phyloP scores from a whole-genome alignment of 2,797 vertebrate species.

The Steatocranus sp. region DNA sequence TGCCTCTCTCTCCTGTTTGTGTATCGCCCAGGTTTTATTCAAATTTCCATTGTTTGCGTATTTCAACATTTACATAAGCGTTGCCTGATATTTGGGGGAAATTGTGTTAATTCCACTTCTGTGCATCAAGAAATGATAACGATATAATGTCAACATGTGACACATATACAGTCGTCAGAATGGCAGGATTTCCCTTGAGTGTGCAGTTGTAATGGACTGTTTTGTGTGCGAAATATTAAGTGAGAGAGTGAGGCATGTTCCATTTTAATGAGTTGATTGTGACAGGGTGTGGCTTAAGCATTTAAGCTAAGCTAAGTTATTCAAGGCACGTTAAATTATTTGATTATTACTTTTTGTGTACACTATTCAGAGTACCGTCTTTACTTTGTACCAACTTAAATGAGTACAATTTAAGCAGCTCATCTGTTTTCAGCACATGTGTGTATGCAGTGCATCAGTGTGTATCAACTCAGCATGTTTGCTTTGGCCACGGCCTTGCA shows the following conservation, averaged over 20 bases:
- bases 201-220: neutral
- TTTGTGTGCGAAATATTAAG: neutral
- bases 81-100: conserved; percentile 12
- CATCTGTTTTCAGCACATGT: neutral
- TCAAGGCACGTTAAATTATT: neutral
- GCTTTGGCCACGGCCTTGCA: conserved; percentile 27
- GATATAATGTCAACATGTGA: conserved; percentile 58
- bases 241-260: neutral
- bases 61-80: conserved; percentile 22
- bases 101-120: conserved; percentile 47
- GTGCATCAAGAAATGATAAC: conserved; percentile 45
- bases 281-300: neutral
- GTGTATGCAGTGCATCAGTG: conserved; percentile 27
- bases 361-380: neutral
- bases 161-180: conserved; percentile 36
- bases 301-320: neutral
- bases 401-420: conserved; percentile 28
- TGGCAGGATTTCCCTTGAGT: conserved; percentile 47
- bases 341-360: conserved; percentile 4
- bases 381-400: neutral
- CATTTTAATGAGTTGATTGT: conserved; percentile 16
- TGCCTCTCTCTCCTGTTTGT: neutral
- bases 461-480: conserved; percentile 54
- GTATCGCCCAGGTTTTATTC: neutral
- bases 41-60: conserved; percentile 34